Evolutionary conservation across 2,797 vertebrate species (phyloP).

Genomic region (Schizothorax lantsangensis): DNA sequence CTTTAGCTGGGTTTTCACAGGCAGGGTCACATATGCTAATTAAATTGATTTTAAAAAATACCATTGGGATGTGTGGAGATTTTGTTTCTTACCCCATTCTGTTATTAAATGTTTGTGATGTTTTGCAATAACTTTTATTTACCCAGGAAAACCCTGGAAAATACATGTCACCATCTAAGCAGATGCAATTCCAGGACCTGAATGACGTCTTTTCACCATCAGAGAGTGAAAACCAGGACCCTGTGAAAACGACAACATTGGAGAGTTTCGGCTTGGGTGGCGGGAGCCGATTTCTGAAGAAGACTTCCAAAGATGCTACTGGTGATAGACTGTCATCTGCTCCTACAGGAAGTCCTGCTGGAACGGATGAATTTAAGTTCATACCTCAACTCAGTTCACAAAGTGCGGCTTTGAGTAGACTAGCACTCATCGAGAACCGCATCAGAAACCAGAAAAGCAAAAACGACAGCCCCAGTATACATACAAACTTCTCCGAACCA

Average conservation of each 20-base stretch:
- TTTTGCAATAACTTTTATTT: background rate
- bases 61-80: background rate
- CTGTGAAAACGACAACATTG: background rate
- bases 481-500: background rate
- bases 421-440: constrained; percentile 79
- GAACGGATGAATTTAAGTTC: constrained; percentile 54
- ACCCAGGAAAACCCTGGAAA: constrained; percentile 65
- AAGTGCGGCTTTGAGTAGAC: constrained; percentile 71
- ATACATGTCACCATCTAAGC: constrained; percentile 32
- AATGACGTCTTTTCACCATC: constrained; percentile 62
- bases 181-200: constrained; percentile 56
- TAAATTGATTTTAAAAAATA: background rate
- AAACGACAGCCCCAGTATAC: background rate
- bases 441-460: constrained; percentile 61
- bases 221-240: constrained; percentile 18
- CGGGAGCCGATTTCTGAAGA: constrained; percentile 81
- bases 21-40: too few species aligned
- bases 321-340: constrained; percentile 59
- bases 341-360: constrained; percentile 42
- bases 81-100: too few species aligned
- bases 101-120: background rate
- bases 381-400: constrained; percentile 61
- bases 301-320: constrained; percentile 53
- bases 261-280: constrained; percentile 50
- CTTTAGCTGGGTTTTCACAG: too few species aligned